A percentile compares a stretch with the other conserved stretches of the same genome.
Conservation (phyloP, 2,113 vertebrate genomes). For the Podarcis raffonei region DNA sequence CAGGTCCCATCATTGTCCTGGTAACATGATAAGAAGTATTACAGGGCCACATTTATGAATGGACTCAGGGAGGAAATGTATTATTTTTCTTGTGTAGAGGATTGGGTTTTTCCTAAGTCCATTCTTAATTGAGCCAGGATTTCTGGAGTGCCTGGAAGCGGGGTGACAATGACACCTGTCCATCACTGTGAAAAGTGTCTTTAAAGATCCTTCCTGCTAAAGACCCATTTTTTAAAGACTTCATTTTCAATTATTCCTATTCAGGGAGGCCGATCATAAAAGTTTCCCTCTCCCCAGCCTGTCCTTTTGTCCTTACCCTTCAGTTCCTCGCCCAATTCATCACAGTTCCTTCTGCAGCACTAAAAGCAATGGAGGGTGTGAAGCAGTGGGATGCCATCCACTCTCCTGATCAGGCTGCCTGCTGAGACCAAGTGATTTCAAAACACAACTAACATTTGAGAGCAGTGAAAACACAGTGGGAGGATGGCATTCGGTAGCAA, state of each 20-base stretch:
- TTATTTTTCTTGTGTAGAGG: neutral
- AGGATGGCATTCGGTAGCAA: slow-evolving; percentile 31
- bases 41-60: neutral
- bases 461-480: slow-evolving; percentile 15
- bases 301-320: neutral
- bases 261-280: neutral
- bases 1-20: no score
- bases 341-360: slow-evolving; percentile 10
- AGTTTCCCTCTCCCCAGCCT: neutral
- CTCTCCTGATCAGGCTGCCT: neutral
- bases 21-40: neutral
- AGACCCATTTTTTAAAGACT: neutral
- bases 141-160: no score
- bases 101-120: neutral
- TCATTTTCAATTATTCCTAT: neutral
- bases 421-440: slow-evolving; percentile 24
- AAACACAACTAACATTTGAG: slow-evolving; percentile 36
- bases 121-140: neutral
- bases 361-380: neutral
- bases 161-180: neutral
- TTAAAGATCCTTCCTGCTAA: no score
- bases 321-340: neutral
- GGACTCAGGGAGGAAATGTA: neutral
- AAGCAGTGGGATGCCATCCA: neutral
- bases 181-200: neutral